Percentiles rank a stretch among this genome's conserved stretches.
phyloP scores from a whole-genome alignment of 2,888 invertebrate genomes.

The Mycalesis mineus region DNA sequence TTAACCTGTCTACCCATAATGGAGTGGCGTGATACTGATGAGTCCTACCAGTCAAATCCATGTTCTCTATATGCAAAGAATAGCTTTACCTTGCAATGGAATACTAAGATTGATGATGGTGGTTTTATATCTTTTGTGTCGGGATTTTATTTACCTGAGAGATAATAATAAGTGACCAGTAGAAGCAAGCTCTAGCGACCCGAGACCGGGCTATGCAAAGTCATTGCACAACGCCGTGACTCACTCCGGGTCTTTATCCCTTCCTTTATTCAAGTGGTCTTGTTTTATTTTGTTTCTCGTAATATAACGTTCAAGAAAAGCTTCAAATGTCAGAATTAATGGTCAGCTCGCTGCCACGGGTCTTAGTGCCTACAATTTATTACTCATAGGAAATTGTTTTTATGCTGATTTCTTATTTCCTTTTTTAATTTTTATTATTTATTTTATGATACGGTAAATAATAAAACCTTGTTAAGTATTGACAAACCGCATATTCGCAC shows the following conservation, averaged over 20 bases:
- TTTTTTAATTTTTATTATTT: neutral
- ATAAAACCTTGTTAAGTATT: no score
- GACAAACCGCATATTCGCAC: no score
- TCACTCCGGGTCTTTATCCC: conserved; percentile 60
- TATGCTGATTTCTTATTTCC: neutral
- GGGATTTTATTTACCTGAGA: neutral
- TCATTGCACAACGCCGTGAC: conserved; percentile 65
- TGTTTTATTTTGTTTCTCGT: conserved; percentile 36
- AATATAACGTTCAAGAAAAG: neutral
- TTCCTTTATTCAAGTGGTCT: conserved; percentile 48
- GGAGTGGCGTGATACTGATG: no score
- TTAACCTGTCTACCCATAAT: no score
- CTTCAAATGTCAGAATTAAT: conserved; percentile 1
- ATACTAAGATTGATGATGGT: no score
- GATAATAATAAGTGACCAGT: neutral
- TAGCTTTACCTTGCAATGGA: no score
- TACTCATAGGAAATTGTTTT: conserved; percentile 2
- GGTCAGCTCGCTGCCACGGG: neutral
- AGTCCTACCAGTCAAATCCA: no score
- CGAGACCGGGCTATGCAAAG: conserved; percentile 59
- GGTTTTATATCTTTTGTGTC: neutral
- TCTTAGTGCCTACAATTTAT: neutral
- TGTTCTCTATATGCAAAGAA: no score
- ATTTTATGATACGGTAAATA: no score
- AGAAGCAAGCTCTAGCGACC: conserved; percentile 41